Conservation (phyloP, 1,140 invertebrate species). For the Glomeris maerens region DNA sequence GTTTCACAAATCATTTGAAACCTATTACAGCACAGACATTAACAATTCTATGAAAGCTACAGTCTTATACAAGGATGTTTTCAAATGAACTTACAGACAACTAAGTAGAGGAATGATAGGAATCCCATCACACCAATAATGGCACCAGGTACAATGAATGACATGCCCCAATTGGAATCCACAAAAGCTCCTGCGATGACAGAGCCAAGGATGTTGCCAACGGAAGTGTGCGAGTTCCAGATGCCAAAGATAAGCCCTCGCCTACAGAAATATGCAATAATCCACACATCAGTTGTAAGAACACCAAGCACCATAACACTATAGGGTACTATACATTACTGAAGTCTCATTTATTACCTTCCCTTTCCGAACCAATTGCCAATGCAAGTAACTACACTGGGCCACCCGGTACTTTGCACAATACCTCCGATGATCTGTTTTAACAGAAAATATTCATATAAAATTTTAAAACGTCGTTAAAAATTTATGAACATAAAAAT, state of each 20-base stretch:
- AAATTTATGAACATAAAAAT: conserved; percentile 8
- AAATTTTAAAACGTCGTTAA: conserved; percentile 14
- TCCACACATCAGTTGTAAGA: too few relatives aligned
- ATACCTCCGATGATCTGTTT: conserved; percentile 60
- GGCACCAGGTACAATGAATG: conserved; percentile 80
- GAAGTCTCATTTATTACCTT: conserved; percentile 41
- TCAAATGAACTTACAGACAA: conserved; percentile 29
- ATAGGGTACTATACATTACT: too few relatives aligned
- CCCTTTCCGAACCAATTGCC: conserved; percentile 92
- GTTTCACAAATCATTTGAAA: too few relatives aligned
- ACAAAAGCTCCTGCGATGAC: conserved; percentile 74
- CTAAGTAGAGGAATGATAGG: conserved; percentile 71
- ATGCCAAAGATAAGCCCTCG: conserved; percentile 82
- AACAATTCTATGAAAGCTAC: too few relatives aligned
- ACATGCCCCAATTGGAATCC: conserved; percentile 72
- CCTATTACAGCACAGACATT: too few relatives aligned
- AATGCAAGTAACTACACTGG: conserved; percentile 81
- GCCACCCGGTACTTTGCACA: conserved; percentile 81
- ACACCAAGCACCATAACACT: too few relatives aligned
- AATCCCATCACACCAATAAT: conserved; percentile 64
- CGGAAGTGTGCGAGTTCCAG: conserved; percentile 88
- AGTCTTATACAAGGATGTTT: too few relatives aligned
- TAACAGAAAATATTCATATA: conserved; percentile 14
- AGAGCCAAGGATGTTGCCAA: conserved; percentile 83
- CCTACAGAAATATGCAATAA: conserved; percentile 3